Evolutionary conservation across 2,888 invertebrate species (phyloP).

Genomic region (Antheraea yamamai): DNA sequence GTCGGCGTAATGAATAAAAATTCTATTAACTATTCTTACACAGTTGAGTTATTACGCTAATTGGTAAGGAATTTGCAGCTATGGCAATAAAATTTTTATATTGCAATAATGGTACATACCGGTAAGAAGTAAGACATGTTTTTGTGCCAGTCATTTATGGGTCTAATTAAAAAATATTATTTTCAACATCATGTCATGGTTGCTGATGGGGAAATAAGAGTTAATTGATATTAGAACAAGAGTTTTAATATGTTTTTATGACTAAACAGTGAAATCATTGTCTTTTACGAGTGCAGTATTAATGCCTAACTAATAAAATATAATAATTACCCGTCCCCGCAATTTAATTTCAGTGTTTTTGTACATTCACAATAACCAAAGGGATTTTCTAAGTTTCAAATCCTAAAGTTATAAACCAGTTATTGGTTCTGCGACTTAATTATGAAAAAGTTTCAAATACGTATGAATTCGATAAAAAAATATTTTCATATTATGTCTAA

Average conservation of each 20-base stretch:
- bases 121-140: neutral
- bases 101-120: neutral
- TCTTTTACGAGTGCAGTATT: neutral
- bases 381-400: too few species aligned
- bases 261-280: neutral
- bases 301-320: neutral
- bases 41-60: constrained; percentile 6
- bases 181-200: neutral
- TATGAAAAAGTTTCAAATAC: too few species aligned
- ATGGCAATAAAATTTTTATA: constrained; percentile 5
- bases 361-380: neutral
- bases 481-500: too few species aligned
- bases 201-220: neutral
- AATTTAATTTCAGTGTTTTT: neutral
- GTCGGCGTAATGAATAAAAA: constrained; percentile 8
- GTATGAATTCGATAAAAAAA: too few species aligned
- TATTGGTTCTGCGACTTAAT: too few species aligned
- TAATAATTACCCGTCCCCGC: neutral
- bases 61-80: constrained; percentile 11
- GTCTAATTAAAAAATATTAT: neutral
- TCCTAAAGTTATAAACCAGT: too few species aligned
- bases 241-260: neutral
- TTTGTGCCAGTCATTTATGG: neutral
- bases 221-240: neutral
- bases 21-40: neutral